Evolutionary conservation across 2,113 vertebrate species (phyloP).

Genomic region (Phylloscopus trochiloides): DNA sequence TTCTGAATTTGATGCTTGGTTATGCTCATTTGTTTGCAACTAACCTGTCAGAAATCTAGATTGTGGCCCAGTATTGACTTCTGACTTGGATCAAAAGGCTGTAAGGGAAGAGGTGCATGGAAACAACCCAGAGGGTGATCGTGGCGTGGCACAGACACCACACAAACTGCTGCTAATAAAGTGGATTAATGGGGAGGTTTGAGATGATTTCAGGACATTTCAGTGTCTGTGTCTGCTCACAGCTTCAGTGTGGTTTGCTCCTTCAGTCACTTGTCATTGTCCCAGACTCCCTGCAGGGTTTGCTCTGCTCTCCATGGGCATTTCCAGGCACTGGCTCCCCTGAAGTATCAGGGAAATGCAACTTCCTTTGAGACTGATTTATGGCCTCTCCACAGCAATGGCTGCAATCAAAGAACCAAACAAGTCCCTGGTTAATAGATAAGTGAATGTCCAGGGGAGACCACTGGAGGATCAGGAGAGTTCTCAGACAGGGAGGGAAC

Average conservation of each 20-base stretch:
- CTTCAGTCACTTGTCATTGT: rapidly evolving
- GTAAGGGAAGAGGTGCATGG: not conserved
- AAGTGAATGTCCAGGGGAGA: not conserved
- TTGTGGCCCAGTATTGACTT: not conserved
- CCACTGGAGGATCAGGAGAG: not conserved
- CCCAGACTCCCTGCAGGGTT: not conserved
- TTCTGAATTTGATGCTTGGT: not conserved
- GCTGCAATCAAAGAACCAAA: not conserved
- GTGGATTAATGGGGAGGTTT: not conserved
- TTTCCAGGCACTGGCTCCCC: not conserved
- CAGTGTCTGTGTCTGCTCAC: not conserved
- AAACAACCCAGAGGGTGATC: not conserved
- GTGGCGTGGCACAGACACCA: rapidly evolving
- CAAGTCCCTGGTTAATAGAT: not conserved
- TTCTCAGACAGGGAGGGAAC: not conserved
- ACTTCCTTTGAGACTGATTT: not conserved
- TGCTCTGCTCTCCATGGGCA: rapidly evolving
- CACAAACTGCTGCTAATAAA: rapidly evolving
- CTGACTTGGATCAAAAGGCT: not conserved
- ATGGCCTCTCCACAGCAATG: rapidly evolving
- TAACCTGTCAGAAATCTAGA: not conserved
- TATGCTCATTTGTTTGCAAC: not conserved
- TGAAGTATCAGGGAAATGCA: not conserved
- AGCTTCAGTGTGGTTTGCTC: not conserved
- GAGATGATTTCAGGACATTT: not conserved